phyloP scores from a whole-genome alignment of 37 sponge, comb jelly and placozoan species.

The Halichondria panicea region DNA sequence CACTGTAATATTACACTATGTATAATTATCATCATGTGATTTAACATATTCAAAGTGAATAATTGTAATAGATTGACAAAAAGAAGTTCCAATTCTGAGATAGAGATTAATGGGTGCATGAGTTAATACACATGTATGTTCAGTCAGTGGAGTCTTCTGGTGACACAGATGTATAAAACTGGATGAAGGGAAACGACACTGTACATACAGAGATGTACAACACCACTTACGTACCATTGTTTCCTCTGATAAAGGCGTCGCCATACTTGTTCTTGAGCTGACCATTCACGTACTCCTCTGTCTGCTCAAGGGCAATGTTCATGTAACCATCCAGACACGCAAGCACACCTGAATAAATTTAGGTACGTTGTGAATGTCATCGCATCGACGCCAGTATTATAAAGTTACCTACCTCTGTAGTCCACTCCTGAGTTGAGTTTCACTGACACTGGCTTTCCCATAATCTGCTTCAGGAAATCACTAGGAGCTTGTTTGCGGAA shows the following conservation, averaged over 20 bases:
- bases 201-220: neutral
- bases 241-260: slow-evolving; percentile 98
- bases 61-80: too few species aligned
- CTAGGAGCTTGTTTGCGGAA: slow-evolving; percentile 89
- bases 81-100: neutral
- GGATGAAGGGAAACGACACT: neutral
- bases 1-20: too few species aligned
- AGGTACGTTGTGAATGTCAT: neutral
- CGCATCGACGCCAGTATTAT: neutral
- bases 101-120: neutral
- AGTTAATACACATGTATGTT: too few species aligned
- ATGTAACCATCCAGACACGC: slow-evolving; percentile 96
- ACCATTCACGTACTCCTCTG: slow-evolving; percentile 98
- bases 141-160: too few species aligned
- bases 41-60: too few species aligned
- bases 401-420: slow-evolving; percentile 88
- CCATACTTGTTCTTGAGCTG: slow-evolving; percentile 99
- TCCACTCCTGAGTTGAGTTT: slow-evolving; percentile 98
- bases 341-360: slow-evolving; percentile 65
- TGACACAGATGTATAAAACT: slow-evolving; percentile 98
- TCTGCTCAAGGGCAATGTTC: slow-evolving; percentile 99
- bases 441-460: slow-evolving; percentile 95
- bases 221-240: slow-evolving; percentile 75
- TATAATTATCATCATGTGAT: too few species aligned
- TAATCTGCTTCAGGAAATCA: slow-evolving; percentile 97